Base-by-base conservation (phyloP, 2,797 vertebrate species). In the Rachycentron canadum region DNA sequence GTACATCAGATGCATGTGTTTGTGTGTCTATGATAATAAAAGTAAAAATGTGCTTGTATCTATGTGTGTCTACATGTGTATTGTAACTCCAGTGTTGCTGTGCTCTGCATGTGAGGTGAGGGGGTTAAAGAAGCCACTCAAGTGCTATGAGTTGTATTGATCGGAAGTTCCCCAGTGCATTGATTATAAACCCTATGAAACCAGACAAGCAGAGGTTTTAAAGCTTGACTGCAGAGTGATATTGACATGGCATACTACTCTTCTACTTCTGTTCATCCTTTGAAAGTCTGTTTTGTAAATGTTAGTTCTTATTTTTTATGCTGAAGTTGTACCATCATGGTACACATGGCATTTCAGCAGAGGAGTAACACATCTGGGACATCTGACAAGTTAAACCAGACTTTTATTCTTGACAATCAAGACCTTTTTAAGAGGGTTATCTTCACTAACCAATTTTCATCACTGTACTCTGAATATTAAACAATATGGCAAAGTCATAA, bases 71-170 rank as follows among this genome's bases (percentile, higher is more conserved):
- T 21, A 76, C 60, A 38, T 69, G 74, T 10, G 2, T 62, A 5
- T 43, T 56, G 55, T 40, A 76, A 68, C 36, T 69, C 25, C 1
- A 57, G 21, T 52, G 62, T 78, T 72, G 63, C 77, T 61, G 66
- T 40, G 63, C 32, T 65, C 60, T 52, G 69, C 71, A 57, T 75
- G 64, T 72, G 81, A 81, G 82, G 75, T 75, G 71, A 82, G 32
- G n/a, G 80, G 83, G 84, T 91, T 87, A 90, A 87, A 86, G 82
- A 80, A 90, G 78, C 81, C 78, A 67, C 81, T 90, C 87, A 92
- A 90, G 88, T 89, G 77, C 76, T 75, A 87, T 90, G 86, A 92
- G 86, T 79, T 69, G 52, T 87, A 92, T 93, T 88, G 91, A 94
- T 86, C 23, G 64, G 76, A 86, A 89, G 89, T 84, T 92, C 82